phyloP scores from a whole-genome alignment of 2,113 vertebrate species.

The Neoarius graeffei region DNA sequence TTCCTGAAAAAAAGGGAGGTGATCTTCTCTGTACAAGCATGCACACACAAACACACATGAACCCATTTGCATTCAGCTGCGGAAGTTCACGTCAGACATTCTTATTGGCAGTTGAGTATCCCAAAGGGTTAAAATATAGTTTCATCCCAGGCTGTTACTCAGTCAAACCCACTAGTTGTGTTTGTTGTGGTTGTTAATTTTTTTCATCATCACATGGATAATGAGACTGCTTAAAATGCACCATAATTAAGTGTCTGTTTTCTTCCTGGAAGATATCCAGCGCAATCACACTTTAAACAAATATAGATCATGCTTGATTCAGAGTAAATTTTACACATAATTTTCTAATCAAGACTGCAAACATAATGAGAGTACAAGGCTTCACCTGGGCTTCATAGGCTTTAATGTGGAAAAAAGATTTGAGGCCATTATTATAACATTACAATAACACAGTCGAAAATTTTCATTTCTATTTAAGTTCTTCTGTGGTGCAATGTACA shows the following conservation, averaged over 20 bases:
- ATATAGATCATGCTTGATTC: not conserved
- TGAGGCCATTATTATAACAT: not conserved
- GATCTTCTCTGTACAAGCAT: not conserved
- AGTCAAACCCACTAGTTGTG: not conserved
- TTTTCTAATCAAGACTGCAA: not conserved
- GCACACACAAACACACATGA: not conserved
- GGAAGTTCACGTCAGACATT: not conserved
- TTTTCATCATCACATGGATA: not conserved
- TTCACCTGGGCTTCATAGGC: not conserved
- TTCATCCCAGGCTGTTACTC: not conserved
- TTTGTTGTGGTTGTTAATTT: constrained; percentile 1
- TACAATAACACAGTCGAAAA: not conserved
- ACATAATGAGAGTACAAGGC: not conserved
- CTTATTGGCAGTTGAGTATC: not conserved
- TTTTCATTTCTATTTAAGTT: not conserved
- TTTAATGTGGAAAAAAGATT: not conserved
- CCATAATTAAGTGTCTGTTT: not conserved
- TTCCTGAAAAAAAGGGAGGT: not conserved
- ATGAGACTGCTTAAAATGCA: constrained; percentile 14
- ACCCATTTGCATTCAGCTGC: not conserved
- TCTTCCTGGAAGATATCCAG: not conserved
- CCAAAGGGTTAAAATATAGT: not conserved
- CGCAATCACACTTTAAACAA: constrained; percentile 13
- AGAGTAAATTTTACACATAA: not conserved
- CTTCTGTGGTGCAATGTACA: not conserved